Base-by-base conservation (phyloP, 2,888 invertebrate genomes). In the Chirona hameri region DNA sequence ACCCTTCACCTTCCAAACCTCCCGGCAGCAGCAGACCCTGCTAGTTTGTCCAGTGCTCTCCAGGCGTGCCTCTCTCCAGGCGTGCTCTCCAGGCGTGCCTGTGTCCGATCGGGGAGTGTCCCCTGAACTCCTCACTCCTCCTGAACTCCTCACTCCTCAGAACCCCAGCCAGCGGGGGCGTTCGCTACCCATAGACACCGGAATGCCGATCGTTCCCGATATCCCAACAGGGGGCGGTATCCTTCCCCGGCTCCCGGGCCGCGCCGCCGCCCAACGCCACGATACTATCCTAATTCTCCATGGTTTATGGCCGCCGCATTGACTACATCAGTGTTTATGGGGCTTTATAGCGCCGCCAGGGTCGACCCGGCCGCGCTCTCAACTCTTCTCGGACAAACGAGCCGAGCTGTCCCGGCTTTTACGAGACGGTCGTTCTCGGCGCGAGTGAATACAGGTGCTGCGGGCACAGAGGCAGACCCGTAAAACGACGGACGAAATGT, bases 301-400 rank as follows among this genome's bases (percentile, higher is more conserved):
- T 29, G 69, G 69, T 69, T 69, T 69, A 69, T 3, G 69, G 29
- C 29, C 29, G 10, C 69, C 15, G 12, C 69, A 29, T 69, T 69
- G 69, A 69, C 69, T 69, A 69, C 69, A 69, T 69, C 69, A 69
- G 69, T 69, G 69, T 69, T 69, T 69, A 69, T 29, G 69, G 15
- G 69, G 29, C 27, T 69, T 69, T 69, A 69, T 69, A 69, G 27
- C 69, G 69, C 69, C n/a, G 29, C n/a, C n/a, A 65, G 29, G 29
- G 69, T 69, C 69, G 69, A 4, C 14, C 60, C 9, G 69, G 69
- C n/a, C 69, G 29, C 27, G 29, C n/a, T 14, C 29, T 15, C 15
- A 69, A 27, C 2, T 14, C 29, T 69, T 15, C 29, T 12, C 14
- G 69, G 29, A 69, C 69, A 69, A 69, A 29, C 29, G 69, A 29